Conservation (phyloP, 2,888 invertebrate species). For the Napeogenes sylphis region DNA sequence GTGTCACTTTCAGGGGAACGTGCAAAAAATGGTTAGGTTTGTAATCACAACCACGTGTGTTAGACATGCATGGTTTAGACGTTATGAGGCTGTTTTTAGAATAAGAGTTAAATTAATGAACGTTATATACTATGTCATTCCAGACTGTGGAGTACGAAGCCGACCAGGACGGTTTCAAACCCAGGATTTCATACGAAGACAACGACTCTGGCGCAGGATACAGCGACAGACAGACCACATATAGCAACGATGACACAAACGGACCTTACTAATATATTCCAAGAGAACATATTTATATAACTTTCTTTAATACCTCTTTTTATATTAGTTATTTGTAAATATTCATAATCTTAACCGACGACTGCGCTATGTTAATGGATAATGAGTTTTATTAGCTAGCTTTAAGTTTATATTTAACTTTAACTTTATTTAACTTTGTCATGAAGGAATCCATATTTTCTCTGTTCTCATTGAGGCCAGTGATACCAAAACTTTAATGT, state of each 20-base stretch:
- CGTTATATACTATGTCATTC: conserved; percentile 17
- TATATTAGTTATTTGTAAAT: conserved; percentile 7
- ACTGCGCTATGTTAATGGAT: conserved; percentile 52
- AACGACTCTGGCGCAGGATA: conserved; percentile 54
- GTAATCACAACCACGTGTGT: too few relatives aligned
- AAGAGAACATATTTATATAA: neutral
- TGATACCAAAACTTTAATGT: conserved; percentile 19
- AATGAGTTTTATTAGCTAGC: conserved; percentile 41
- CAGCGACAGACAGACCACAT: conserved; percentile 25
- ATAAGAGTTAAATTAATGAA: too few relatives aligned
- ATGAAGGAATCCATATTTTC: neutral
- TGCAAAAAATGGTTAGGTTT: too few relatives aligned
- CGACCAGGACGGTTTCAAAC: conserved; percentile 82
- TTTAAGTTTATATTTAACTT: conserved; percentile 8
- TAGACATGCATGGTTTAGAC: too few relatives aligned
- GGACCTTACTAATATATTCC: conserved; percentile 28
- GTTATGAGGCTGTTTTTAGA: too few relatives aligned
- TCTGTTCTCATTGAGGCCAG: conserved; percentile 19
- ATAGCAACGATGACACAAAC: conserved; percentile 22
- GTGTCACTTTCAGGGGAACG: too few relatives aligned
- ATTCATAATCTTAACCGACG: conserved; percentile 33
- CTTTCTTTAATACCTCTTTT: conserved; percentile 1
- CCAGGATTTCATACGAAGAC: conserved; percentile 82
- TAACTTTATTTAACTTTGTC: too few relatives aligned
- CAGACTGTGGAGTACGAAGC: conserved; percentile 84